Conservation (phyloP, 2,888 invertebrate genomes). For the Acrobasis consociella region DNA sequence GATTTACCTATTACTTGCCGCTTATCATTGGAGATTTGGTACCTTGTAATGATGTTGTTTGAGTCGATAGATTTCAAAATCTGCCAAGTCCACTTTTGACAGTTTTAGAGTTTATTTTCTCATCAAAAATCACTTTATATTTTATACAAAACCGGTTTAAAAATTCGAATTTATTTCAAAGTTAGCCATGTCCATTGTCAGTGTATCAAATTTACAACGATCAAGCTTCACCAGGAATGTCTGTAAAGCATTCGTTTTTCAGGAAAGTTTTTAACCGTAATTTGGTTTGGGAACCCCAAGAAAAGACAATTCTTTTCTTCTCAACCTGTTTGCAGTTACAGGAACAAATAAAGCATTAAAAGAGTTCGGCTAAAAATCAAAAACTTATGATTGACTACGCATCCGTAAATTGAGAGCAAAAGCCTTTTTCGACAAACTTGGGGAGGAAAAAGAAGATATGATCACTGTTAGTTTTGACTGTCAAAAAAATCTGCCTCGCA, state of each 20-base stretch:
- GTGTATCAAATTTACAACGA: constrained; percentile 24
- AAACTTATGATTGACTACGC: constrained; percentile 21
- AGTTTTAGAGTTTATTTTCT: no score
- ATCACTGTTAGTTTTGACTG: constrained; percentile 28
- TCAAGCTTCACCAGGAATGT: constrained; percentile 24
- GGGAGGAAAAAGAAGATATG: constrained; percentile 8
- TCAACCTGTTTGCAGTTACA: constrained; percentile 29
- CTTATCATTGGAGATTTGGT: no score
- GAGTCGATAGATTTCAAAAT: no score
- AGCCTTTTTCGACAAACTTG: constrained; percentile 18
- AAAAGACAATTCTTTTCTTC: constrained; percentile 30
- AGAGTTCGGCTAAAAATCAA: constrained; percentile 4
- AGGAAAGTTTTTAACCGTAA: constrained; percentile 29
- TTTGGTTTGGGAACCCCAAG: constrained; percentile 30
- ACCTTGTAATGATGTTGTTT: no score
- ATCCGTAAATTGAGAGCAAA: constrained; percentile 25
- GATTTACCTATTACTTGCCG: no score
- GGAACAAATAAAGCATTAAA: constrained; percentile 17
- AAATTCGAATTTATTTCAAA: no score
- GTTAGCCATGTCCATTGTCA: no score
- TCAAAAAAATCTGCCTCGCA: constrained; percentile 31
- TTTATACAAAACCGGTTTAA: no score
- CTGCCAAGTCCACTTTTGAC: no score
- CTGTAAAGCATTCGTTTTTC: constrained; percentile 26
- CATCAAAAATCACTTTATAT: no score